Conservation (phyloP, 1,140 invertebrate genomes). For the Pinna nobilis region DNA sequence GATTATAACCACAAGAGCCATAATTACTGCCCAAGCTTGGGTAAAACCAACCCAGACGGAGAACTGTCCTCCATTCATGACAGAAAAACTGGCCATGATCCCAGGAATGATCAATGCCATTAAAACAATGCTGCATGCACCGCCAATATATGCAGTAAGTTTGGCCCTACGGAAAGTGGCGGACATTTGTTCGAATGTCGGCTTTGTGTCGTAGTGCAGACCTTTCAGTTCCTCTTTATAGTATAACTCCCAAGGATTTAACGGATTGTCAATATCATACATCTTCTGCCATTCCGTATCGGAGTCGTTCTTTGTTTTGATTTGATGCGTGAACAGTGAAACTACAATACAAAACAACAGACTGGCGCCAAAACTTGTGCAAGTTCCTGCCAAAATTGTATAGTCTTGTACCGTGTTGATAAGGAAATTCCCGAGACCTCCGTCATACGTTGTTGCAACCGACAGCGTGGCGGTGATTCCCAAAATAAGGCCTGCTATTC, state of each 20-base stretch:
- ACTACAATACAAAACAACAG: conserved; percentile 67
- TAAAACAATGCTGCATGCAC: conserved; percentile 59
- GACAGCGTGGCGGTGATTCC: conserved; percentile 69
- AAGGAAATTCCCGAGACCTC: conserved; percentile 70
- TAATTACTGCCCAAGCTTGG: conserved; percentile 66
- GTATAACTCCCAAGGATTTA: conserved; percentile 74
- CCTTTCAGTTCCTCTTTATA: conserved; percentile 70
- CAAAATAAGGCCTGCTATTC: conserved; percentile 67
- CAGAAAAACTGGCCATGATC: conserved; percentile 62
- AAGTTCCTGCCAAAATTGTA: conserved; percentile 73
- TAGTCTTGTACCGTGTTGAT: conserved; percentile 72
- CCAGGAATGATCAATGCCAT: conserved; percentile 69
- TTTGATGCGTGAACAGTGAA: conserved; percentile 66
- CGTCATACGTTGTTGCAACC: conserved; percentile 67
- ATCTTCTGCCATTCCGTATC: conserved; percentile 74
- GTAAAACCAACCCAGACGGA: conserved; percentile 69
- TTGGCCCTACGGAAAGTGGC: conserved; percentile 65
- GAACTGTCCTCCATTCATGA: conserved; percentile 66
- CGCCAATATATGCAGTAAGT: conserved; percentile 64
- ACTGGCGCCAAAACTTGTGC: conserved; percentile 69
- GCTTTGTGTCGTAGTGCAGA: conserved; percentile 66
- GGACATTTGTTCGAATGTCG: conserved; percentile 69
- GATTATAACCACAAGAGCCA: conserved; percentile 67
- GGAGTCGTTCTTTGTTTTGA: conserved; percentile 55
- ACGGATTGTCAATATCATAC: conserved; percentile 75